A percentile compares a stretch with the other conserved stretches of the same genome.
phyloP scores from a whole-genome alignment of 1,140 invertebrate genomes.

The Monomorium pharaonis region DNA sequence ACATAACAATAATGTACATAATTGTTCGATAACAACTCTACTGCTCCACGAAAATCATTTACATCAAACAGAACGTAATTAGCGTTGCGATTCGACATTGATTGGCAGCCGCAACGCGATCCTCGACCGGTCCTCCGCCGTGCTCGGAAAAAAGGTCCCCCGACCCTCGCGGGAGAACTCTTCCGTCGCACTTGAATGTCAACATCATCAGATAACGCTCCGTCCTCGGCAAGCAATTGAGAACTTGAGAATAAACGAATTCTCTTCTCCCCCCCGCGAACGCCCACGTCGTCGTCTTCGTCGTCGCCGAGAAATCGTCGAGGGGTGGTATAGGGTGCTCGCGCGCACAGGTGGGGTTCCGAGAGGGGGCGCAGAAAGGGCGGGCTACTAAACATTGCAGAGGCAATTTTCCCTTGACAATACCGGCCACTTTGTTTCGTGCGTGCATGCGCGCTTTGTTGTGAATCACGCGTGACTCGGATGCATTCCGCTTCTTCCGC shows the following conservation, averaged over 20 bases:
- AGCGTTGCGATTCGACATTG: slow-evolving; percentile 12
- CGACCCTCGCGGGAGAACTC: not conserved
- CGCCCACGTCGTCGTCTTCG: not conserved
- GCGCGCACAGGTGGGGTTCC: not conserved
- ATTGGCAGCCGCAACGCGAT: slow-evolving; percentile 16
- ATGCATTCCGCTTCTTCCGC: slow-evolving; percentile 24
- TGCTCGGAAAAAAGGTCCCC: not conserved
- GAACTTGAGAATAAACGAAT: slow-evolving; percentile 42
- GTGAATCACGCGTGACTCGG: slow-evolving; percentile 48
- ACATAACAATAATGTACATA: not conserved
- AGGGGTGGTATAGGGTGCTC: not conserved
- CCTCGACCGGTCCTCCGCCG: not conserved
- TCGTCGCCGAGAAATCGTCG: slow-evolving; percentile 10
- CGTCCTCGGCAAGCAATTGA: slow-evolving; percentile 45
- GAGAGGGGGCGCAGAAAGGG: not conserved
- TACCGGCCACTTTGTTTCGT: slow-evolving; percentile 44
- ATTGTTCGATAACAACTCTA: not conserved
- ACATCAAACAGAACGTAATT: not conserved
- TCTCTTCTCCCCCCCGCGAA: not conserved
- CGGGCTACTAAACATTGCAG: slow-evolving; percentile 51
- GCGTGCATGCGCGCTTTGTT: slow-evolving; percentile 38
- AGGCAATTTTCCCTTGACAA: slow-evolving; percentile 50
- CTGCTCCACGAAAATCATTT: not conserved
- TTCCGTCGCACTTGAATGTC: slow-evolving; percentile 35
- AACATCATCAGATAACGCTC: slow-evolving; percentile 51